Evolutionary conservation across 2,113 vertebrate genomes (phyloP).

Genomic region (Heloderma charlesbogerti): DNA sequence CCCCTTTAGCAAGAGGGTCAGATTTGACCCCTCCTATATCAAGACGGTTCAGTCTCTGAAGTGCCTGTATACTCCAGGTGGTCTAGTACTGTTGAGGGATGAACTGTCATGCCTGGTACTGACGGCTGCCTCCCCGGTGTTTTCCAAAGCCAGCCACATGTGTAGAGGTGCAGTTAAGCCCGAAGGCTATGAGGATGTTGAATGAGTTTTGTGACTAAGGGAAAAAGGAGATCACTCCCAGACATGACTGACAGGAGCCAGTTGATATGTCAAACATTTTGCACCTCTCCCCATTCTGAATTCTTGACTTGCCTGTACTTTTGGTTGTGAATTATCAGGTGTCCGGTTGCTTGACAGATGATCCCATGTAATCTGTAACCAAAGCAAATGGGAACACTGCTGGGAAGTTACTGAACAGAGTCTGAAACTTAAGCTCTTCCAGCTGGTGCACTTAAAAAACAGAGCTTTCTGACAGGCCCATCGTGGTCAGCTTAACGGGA

Average conservation of each 20-base stretch:
- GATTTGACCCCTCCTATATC: background rate
- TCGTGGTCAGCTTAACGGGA: constrained; percentile 50
- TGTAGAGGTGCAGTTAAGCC: background rate
- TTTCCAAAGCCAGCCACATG: background rate
- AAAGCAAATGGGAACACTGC: constrained; percentile 34
- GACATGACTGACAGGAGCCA: constrained; percentile 16
- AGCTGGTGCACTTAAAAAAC: constrained; percentile 22
- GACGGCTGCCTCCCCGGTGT: background rate
- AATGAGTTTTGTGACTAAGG: background rate
- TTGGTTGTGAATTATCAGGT: constrained; percentile 36
- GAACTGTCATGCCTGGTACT: too few relatives aligned
- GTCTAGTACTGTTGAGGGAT: too few relatives aligned
- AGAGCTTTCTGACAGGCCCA: constrained; percentile 50
- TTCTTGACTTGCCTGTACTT: background rate
- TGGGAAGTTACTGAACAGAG: constrained; percentile 22
- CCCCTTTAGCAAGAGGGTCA: background rate
- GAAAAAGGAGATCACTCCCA: background rate
- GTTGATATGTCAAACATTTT: constrained; percentile 23
- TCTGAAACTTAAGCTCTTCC: constrained; percentile 32
- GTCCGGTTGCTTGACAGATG: constrained; percentile 31
- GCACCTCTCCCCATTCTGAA: constrained; percentile 23
- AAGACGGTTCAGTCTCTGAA: background rate
- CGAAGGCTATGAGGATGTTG: background rate
- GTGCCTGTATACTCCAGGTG: background rate
- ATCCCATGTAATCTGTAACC: constrained; percentile 36